Evolutionary conservation across 2,888 invertebrate genomes (phyloP), one percentile per base, ranked within the genome.

Genomic region (Omphaloscelis lunosa): DNA sequence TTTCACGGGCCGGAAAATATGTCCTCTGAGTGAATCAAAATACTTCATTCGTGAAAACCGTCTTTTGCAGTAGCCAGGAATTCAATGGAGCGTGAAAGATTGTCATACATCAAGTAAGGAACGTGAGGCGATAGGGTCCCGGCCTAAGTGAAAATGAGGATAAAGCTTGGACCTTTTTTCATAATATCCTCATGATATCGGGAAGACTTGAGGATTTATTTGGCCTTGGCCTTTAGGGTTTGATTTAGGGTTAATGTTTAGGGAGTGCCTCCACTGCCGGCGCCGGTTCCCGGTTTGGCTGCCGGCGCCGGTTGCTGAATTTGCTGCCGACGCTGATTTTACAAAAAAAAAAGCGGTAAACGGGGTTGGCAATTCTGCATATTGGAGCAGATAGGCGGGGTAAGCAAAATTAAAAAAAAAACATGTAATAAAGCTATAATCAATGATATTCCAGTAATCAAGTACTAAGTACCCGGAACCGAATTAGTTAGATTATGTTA

Each of bases 61-160:
- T 62, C n/a, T 72, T 85, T 79, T 68, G 66, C 79, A 83, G 74
- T 80, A 69, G 74, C 77, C 81, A 86, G 65, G 59, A 79, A 82
- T 86, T 87, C 88, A 86, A 80, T 88, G 73, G 71, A 84, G 75
- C 80, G 76, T 23, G 65, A 86, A 82, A 88, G 83, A 87, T 77
- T 70, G 80, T 75, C 82, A 73, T 88, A 84, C 72, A 82, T 84
- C 84, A 84, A 69, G 65, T 67, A 59, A 65, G 67, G 78, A 73
- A 69, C 73, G 72, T 75, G 80, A 27, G 59, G 53, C 63, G 78
- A 80, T 83, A 76, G 59, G 53, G 71, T 59, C 39, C 66, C 62
- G 53, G 27, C 58, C 61, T 74, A 79, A 84, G 86, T 86, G 79
- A 84, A 86, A 84, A 84, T 83, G 70, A 71, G 70, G 61, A 84